A percentile compares a stretch with the other conserved stretches of the same genome.
These are phyloP conservation scores for Pelmatolapia mariae DNA, from an alignment of 2,113 vertebrate genomes.

Conservation along the genomic window DNA sequence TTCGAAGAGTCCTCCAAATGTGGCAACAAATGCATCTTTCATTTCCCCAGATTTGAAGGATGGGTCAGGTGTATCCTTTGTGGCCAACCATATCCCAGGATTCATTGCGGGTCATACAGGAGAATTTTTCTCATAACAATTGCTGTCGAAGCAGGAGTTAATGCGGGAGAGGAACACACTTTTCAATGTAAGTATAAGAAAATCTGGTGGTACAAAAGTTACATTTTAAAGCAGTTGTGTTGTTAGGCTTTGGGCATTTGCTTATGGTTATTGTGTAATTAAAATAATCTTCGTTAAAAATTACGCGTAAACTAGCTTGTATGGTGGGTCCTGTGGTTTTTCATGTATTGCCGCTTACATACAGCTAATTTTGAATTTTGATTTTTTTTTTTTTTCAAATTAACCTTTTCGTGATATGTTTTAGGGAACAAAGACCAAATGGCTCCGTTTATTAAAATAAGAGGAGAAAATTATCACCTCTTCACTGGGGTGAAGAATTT, in stretches of 20 bases:
- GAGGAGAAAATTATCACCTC: background rate
- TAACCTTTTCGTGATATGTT: background rate
- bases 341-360: background rate
- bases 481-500: background rate
- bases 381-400: background rate
- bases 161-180: background rate
- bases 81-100: too few relatives aligned
- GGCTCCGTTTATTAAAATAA: background rate
- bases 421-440: background rate
- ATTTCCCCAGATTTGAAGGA: too few relatives aligned
- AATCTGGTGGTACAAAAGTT: background rate
- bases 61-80: too few relatives aligned
- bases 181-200: background rate
- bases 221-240: background rate
- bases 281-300: background rate
- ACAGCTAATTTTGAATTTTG: background rate
- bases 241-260: background rate
- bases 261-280: background rate
- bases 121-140: background rate
- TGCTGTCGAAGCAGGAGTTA: background rate
- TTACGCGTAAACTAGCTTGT: background rate
- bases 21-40: too few relatives aligned
- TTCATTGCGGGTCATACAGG: background rate
- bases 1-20: too few relatives aligned
- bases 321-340: background rate